Conservation (phyloP, 2,888 invertebrate species). For the Erannis defoliaria region DNA sequence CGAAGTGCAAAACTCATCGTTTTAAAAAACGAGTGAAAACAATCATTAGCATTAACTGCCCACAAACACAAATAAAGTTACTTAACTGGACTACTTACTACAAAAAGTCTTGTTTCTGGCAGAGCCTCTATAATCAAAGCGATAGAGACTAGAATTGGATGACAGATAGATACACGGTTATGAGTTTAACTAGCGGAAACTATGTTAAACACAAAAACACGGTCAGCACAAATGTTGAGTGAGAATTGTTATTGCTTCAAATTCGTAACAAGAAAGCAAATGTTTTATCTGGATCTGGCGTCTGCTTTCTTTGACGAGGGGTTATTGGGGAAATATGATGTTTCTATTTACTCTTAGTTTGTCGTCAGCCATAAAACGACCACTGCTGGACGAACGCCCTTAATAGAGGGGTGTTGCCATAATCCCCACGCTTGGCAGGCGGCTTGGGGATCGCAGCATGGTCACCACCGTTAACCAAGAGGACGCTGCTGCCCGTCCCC, state of each 20-base stretch:
- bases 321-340: too few species aligned
- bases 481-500: too few species aligned
- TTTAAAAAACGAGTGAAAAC: conserved; percentile 33
- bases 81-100: conserved; percentile 24
- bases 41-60: conserved; percentile 33
- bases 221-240: conserved; percentile 32
- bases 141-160: conserved; percentile 25
- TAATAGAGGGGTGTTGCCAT: too few species aligned
- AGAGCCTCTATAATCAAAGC: conserved; percentile 1
- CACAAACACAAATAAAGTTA: conserved; percentile 30
- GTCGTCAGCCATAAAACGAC: too few species aligned
- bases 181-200: conserved; percentile 40
- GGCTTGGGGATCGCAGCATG: too few species aligned
- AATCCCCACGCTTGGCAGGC: too few species aligned
- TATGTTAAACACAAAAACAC: conserved; percentile 26
- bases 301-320: too few species aligned
- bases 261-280: conserved; percentile 9
- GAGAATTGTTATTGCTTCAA: conserved; percentile 32
- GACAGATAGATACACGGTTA: conserved; percentile 25
- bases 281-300: conserved; percentile 9
- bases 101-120: background rate
- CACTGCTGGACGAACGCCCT: too few species aligned
- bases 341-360: too few species aligned
- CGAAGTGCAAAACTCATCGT: conserved; percentile 16
- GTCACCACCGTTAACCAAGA: too few species aligned